A percentile compares a stretch with the other conserved stretches of the same genome.
phyloP scores from a whole-genome alignment of 2,888 invertebrate genomes.

The Drosophila putrida region DNA sequence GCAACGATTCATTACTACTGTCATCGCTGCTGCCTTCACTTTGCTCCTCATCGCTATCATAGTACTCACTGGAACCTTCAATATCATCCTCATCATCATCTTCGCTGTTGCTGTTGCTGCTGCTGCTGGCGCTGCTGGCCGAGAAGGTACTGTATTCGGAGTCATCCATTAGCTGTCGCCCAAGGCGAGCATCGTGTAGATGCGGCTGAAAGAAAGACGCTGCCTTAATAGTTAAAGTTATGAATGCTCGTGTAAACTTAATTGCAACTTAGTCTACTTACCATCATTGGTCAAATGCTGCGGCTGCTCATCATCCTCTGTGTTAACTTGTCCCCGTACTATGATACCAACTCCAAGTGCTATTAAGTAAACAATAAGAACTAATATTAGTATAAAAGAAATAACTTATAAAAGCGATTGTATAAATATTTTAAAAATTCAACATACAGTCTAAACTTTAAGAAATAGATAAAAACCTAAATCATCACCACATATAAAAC shows the following conservation, averaged over 20 bases:
- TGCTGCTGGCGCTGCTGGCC: conserved; percentile 46
- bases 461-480: no score
- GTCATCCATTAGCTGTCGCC: conserved; percentile 46
- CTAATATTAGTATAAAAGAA: neutral
- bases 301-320: conserved; percentile 74
- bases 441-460: no score
- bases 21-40: conserved; percentile 57
- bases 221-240: conserved; percentile 84
- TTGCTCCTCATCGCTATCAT: conserved; percentile 76
- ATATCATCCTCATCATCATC: conserved; percentile 60
- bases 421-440: no score
- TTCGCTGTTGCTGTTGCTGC: conserved; percentile 52
- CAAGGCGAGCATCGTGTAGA: conserved; percentile 67
- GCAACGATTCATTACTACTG: conserved; percentile 83
- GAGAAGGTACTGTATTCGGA: conserved; percentile 46
- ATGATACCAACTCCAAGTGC: conserved; percentile 39
- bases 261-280: conserved; percentile 62
- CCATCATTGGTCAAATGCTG: conserved; percentile 80
- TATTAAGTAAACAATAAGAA: conserved; percentile 13
- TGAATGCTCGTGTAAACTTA: conserved; percentile 59
- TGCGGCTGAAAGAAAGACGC: conserved; percentile 85
- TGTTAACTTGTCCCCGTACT: conserved; percentile 2
- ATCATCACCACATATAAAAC: no score
- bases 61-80: conserved; percentile 76
- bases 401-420: no score